Evolutionary conservation across 2,888 invertebrate genomes (phyloP), one percentile per base, ranked within the genome.

Genomic region (Amphipyra tragopoginis): DNA sequence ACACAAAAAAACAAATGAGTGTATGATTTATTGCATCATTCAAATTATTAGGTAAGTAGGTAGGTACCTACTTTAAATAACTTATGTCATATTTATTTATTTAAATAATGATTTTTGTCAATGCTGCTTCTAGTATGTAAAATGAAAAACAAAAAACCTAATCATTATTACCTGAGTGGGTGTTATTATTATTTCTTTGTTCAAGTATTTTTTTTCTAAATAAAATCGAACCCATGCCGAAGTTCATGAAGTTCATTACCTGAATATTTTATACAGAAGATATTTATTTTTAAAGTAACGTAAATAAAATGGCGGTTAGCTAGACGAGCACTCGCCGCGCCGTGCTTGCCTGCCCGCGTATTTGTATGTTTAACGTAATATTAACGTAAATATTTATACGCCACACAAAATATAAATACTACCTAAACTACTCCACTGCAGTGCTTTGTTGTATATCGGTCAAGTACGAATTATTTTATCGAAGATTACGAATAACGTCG

Each of bases 371-470:
- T 9, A 52, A 15, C 34, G 47, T 42, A 70, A 51, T 42, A 40
- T 34, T 13, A 62, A 55, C 39, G 56, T 72, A 67, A 67, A 72
- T 55, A 72, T 65, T 52, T 48, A 42, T 36, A 53, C 36, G 48
- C 26, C 21, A 48, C 26, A 11, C 8, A 71, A 40, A 21, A 21
- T 21, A 21, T 47, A 42, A 15, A 42, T 13, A 26, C 8, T 14
- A 51, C 10, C 5, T 11, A 36, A 21, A 43, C 39, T n/a, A 43
- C 33, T 47, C 21, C 14, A 43, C 8, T 21, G 43, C 13, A 36
- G 49, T 50, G 34, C 11, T 9, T 13, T 15, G 39, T 8, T n/a
- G 47, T 4, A 55, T 55, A 50, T 55, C 40, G 58, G 73, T 57
- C 51, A 66, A 72, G 48, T 43, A 36, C 40, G 40, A 21, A 40